Base-by-base conservation (phyloP, 2,888 invertebrate genomes). In the Drosophila limbata region DNA sequence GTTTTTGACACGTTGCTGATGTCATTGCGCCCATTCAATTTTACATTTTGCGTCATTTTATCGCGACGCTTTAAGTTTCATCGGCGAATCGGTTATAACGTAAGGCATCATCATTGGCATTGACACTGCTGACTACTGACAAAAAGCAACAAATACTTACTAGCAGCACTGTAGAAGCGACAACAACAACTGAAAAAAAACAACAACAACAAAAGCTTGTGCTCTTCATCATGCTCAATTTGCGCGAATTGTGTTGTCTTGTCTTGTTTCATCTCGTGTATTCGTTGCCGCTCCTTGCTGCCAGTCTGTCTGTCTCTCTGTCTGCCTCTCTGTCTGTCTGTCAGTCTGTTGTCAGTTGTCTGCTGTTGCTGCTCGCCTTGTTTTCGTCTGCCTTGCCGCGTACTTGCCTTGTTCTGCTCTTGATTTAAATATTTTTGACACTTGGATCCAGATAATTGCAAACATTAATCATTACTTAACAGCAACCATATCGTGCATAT, bases 401-500 rank as follows among this genome's bases (percentile, higher is more conserved):
- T 64, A 57, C 59, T 65, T 64, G 67, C 47, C 59, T 55, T 42
- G 61, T 68, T 31, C 57, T 60, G 70, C 77, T 82, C 84, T 89
- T 88, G 88, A 88, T 88, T 88, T 88, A 89, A 88, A 88, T 89
- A 88, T 89, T 88, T 84, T 85, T 87, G 88, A 88, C 88, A 81
- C 84, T 82, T 79, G 78, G 76, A 76, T 69, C 72, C 73, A 78
- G 79, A 88, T 89, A 88, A 89, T 88, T 88, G 89, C 71, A 59
- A 72, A 69, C 89, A 88, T 89, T 89, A 88, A 88, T 88, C 88
- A 88, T 78, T 69, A 52, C 69, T 72, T 57, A 77, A 65, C 83
- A 84, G 76, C 73, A 82, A 73, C 79, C 73, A 53, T 50, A 55
- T 72, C 51, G 40, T 48, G 42, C 55, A 42, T 63, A 52, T 64